Base-by-base conservation (phyloP, 2,888 invertebrate species). In the Lasioglossum malachurum region DNA sequence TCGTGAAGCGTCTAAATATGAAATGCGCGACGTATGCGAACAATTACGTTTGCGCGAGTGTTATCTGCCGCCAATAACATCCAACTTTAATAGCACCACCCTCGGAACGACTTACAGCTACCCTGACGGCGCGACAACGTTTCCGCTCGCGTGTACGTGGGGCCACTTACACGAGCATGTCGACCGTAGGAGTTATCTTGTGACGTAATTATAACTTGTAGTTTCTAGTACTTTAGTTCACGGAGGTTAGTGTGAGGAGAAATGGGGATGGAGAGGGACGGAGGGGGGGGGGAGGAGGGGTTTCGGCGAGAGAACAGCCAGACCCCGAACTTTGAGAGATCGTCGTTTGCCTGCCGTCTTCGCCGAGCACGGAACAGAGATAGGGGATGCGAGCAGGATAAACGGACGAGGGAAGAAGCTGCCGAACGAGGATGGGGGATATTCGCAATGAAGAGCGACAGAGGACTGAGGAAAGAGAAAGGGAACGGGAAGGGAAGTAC, bases 151-250 rank as follows among this genome's bases (percentile, higher is more conserved):
- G 53, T 76, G 80, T 82, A 74, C 60, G 82, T 38, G 79, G 69
- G 35, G 75, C 80, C 60, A 83, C 78, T 83, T 83, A 84, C 81
- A 72, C 78, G 72, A 75, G 67, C 79, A 76, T 81, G 88, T 85
- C 88, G 91, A 87, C 82, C 90, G 84, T 84, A 88, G 89, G 87
- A 91, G 91, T 92, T 93, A 91, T 91, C 91, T 91, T 88, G 87
- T 87, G 90, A 91, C 89, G 92, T 90, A 93, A 93, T 93, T 93
- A 93, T 92, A 93, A 93, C 91, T 93, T 92, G 90, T 90, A 88
- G 89, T 92, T 89, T 84, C 90, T 82, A 87, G 84, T 88, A 90
- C 87, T 86, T 90, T 86, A 85, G 87, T 90, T 91, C 77, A 10
- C 64, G 53, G 53, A 72, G 81, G 85, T 80, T 84, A 74, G 76